These are phyloP conservation scores for Oncorhynchus mykiss DNA, from an alignment of 2,113 vertebrate genomes.

Conservation along the genomic window DNA sequence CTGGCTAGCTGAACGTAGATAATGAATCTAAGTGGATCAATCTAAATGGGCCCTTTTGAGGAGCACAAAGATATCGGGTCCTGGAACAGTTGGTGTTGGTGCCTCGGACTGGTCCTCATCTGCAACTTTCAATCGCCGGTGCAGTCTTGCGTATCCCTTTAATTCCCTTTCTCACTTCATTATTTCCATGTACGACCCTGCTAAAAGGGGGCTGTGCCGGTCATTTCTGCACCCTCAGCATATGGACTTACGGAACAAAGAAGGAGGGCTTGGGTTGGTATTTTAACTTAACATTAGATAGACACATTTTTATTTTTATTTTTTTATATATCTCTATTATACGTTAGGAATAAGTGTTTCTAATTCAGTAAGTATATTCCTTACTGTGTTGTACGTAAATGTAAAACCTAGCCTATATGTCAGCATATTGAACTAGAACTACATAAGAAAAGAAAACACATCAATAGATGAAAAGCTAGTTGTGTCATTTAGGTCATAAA, in stretches of 20 bases:
- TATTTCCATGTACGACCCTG: constrained; percentile 62
- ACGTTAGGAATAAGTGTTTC: no score
- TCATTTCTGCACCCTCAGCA: neutral
- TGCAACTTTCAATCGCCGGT: constrained; percentile 88
- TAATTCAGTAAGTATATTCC: no score
- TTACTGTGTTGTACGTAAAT: no score
- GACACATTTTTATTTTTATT: no score
- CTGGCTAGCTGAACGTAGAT: constrained; percentile 77
- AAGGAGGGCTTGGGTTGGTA: neutral
- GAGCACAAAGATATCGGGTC: constrained; percentile 78
- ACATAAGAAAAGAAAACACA: neutral
- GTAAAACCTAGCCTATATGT: neutral
- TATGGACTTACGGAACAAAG: neutral
- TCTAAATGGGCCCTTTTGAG: constrained; percentile 80
- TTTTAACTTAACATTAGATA: no score
- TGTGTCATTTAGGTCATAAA: no score
- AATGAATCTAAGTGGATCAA: constrained; percentile 86
- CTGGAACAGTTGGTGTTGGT: constrained; percentile 74
- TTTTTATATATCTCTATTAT: no score
- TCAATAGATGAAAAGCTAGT: neutral
- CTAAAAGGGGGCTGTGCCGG: constrained; percentile 2
- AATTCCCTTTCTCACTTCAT: constrained; percentile 43
- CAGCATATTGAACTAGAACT: neutral
- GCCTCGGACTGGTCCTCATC: constrained; percentile 72
- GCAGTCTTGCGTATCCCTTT: constrained; percentile 81